Base-by-base conservation (phyloP, 2,113 vertebrate genomes). In the Chitala chitala region DNA sequence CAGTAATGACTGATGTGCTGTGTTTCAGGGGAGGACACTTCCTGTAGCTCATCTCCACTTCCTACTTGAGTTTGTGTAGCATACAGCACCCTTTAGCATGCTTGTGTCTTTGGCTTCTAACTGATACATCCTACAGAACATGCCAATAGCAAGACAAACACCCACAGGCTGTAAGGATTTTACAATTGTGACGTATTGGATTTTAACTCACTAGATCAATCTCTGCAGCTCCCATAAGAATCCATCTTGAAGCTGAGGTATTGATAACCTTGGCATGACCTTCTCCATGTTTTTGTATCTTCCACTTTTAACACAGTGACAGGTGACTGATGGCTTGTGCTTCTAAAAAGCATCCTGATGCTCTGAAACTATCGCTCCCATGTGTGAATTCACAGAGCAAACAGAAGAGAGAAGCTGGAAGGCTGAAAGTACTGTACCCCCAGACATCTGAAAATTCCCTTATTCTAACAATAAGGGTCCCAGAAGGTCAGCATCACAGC, bases 221-320 rank as follows among this genome's bases (percentile, higher is more conserved):
- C 68, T 53, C 15, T 26, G 48, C n/a, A 29, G 26, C 29, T 20
- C 68, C 68, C 40, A 10, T 26, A 51, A 53, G 50, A 46, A 51
- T 15, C 31, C 54, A 24, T 42, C 69, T 55, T 38, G 54, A 71
- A 69, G 20, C 50, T 24, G 20, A 29, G 56, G 20, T 26, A 50
- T 44, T 48, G 40, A 61, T 61, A 46, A 72, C 71, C 71, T 72
- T 59, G 71, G 26, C 12, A 22, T 61, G 48, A 48, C 55, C 55
- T 44, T 51, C 58, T n/a, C 3, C 17, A 1, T 26, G 36, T 9
- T 31, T 73, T 29, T 36, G 58, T 50, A 51, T 38, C 56, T 51
- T 17, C 17, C 5, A 31, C 8, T n/a, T 36, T 24, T 26, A 26
- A 44, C 40, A 9, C 55, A 2, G 26, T 48, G 42, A 61, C 40